A percentile compares a stretch with the other conserved stretches of the same genome.
These are phyloP conservation scores for Theodoxus fluviatilis DNA, from an alignment of 2,888 invertebrate genomes.

Conservation along the genomic window DNA sequence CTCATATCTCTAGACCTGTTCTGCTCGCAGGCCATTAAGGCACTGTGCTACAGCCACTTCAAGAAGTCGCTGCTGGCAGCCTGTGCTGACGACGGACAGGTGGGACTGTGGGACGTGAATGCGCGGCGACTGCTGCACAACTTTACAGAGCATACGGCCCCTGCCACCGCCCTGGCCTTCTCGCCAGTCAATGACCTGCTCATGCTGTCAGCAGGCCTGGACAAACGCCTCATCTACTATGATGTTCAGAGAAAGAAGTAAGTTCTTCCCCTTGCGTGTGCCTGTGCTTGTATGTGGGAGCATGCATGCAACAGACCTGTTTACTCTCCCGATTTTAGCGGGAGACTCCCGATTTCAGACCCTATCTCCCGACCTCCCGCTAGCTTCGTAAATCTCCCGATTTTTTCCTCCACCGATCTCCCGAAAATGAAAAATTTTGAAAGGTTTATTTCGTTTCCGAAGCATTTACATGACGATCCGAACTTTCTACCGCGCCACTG, in stretches of 20 bases:
- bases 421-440: too few species aligned
- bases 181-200: conserved; percentile 66
- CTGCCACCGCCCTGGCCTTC: conserved; percentile 64
- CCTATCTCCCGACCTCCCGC: too few species aligned
- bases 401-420: too few species aligned
- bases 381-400: too few species aligned
- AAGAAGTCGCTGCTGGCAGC: conserved; percentile 60
- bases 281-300: neutral
- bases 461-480: too few species aligned
- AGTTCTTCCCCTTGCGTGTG: too few species aligned
- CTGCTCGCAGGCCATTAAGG: conserved; percentile 59
- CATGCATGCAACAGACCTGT: too few species aligned
- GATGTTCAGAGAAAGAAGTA: conserved; percentile 62
- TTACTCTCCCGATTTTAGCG: too few species aligned
- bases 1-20: too few species aligned
- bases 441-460: too few species aligned
- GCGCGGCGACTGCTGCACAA: conserved; percentile 54
- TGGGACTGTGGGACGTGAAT: conserved; percentile 64
- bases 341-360: too few species aligned
- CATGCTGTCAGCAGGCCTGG: conserved; percentile 65
- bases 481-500: too few species aligned
- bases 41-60: conserved; percentile 56
- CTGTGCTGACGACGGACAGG: conserved; percentile 61
- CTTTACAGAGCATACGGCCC: conserved; percentile 61
- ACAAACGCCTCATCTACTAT: conserved; percentile 64